Base-by-base conservation (phyloP, 2,888 invertebrate species). In the Drosophila affinis region DNA sequence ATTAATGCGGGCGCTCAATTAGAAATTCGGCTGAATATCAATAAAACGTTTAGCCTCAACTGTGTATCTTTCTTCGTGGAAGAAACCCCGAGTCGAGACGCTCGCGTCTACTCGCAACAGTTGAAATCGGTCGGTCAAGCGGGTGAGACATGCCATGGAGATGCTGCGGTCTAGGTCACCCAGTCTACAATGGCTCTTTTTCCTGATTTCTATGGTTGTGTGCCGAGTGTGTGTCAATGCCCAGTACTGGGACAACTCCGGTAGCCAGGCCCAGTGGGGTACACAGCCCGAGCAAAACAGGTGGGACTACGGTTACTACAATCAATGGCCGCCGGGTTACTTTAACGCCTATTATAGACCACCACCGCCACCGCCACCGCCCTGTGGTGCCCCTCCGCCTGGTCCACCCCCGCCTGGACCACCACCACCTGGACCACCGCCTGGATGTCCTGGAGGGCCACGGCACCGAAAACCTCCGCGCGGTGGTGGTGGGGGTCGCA, bases 1-100 rank as follows among this genome's bases (percentile, higher is more conserved):
- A 75, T 75, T 75, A 75, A 75, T 75, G 77, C 74, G 72, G 62
- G 58, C 62, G 18, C 55, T 72, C 57, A 62, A 63, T 75, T 72
- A 76, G 54, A 75, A 75, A 63, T 76, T 75, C 74, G 46, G 46
- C 51, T 46, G 63, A 76, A 55, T 63, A 62, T 60, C 59, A 60
- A 72, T 55, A 71, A 71, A 74, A 70, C 55, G n/a, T 52, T 56
- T 53, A 74, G 71, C 68, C 49, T 53, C 45, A 47, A 34, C 29
- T 34, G 48, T 24, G 39, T 53, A 44, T 56, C 49, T 55, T 55
- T 54, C 34, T 34, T 54, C 27, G n/a, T 17, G 45, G 24, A 4
- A 49, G 39, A 71, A 59, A 72, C 47, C 29, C 55, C 18, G 34
- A 21, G 21, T 21, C 21, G 21, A 21, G 21, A 44, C 60, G 27